These are phyloP conservation scores for Rhea pennata DNA, from an alignment of 2,113 vertebrate genomes.

Conservation along the genomic window DNA sequence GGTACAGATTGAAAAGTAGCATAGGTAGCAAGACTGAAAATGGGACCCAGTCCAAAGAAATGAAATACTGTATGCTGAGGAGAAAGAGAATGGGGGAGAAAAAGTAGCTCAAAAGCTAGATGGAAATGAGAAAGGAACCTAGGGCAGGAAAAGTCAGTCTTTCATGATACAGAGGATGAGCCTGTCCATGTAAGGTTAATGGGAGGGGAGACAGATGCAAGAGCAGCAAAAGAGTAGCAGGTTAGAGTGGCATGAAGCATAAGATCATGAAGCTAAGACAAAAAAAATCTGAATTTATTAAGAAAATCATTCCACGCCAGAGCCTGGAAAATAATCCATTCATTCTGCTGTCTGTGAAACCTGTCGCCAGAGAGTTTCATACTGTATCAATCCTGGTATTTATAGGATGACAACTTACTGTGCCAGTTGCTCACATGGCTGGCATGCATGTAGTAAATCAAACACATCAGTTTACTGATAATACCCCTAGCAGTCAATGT, in stretches of 20 bases:
- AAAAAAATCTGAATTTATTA: neutral
- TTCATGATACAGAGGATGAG: neutral
- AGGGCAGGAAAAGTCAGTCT: neutral
- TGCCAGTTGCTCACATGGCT: neutral
- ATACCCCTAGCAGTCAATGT: neutral
- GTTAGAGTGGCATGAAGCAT: neutral
- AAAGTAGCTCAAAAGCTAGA: neutral
- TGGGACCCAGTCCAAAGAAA: neutral
- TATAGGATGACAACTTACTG: neutral
- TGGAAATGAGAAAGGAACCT: neutral
- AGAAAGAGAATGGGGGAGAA: neutral
- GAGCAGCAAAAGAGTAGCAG: neutral
- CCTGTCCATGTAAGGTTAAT: neutral
- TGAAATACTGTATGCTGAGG: neutral
- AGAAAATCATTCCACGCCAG: neutral
- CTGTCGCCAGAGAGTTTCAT: neutral
- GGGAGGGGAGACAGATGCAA: neutral
- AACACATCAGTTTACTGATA: neutral
- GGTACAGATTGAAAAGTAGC: neutral
- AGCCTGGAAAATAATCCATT: neutral
- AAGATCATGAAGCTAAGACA: neutral
- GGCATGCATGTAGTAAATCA: neutral
- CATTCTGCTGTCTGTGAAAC: neutral
- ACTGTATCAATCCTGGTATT: no score
- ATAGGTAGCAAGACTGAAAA: neutral